Evolutionary conservation across 2,113 vertebrate species (phyloP), one percentile per base, ranked within the genome.

Genomic region (Rhinoptilus africanus): DNA sequence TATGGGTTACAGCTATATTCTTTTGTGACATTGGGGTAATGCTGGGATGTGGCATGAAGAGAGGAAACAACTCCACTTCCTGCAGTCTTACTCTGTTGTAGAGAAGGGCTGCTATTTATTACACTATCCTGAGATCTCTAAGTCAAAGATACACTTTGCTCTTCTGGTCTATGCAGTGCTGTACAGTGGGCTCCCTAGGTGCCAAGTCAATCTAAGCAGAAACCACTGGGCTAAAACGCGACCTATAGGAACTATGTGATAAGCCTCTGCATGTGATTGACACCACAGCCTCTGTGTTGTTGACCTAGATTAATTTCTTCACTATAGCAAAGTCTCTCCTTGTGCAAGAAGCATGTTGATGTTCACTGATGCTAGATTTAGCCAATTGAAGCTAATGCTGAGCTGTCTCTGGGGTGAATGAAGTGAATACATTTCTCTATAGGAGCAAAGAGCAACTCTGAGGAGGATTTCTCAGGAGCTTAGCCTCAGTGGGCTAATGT

Each of bases 231-330:
- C 34, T 81, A 24, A 64, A 68, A 17, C 19, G 50, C 39, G 74
- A 63, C 5, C 4, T 57, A 0, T 4, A 34, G 56, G 57, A 92
- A 37, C 16, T 39, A 14, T 0, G 1, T 54, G 74, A 15, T 60
- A 84, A 93, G 27, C 14, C 10, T 85, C 37, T n/a, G 34, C 4
- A 5, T 41, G 4, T 3, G 6, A 22, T 8, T 66, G 80, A 45
- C 12, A 26, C 23, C 48, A 9, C 72, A 74, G 32, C 21, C 53
- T 57, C 45, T 34, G 24, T 34, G 54, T 16, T 95, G 18, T 26
- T 85, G 62, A 27, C 13, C 48, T 45, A 32, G 35, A 18, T 63
- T 15, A 27, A 10, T 62, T 41, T 79, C 37, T 62, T 57, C 59
- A 41, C 35, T 28, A 16, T 6, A 83, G 57, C 10, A 43, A 37